Percentiles rank a stretch among this genome's conserved stretches.
Evolutionary conservation across 2,888 invertebrate species (phyloP).

Genomic region (Girardia tigrina): DNA sequence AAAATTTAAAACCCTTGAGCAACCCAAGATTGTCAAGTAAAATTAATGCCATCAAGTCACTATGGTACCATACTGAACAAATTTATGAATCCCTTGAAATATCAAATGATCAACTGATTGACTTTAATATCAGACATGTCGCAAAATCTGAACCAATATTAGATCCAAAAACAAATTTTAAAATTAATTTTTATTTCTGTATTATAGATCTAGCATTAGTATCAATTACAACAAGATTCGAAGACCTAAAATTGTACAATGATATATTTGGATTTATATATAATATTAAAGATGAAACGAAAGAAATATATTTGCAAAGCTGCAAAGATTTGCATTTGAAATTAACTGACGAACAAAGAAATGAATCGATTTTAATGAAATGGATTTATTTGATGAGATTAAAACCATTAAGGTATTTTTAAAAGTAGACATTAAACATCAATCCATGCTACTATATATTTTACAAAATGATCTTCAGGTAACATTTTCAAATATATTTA

Average conservation of each 20-base stretch:
- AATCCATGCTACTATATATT: too few species aligned
- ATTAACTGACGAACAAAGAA: background rate
- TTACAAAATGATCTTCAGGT: background rate
- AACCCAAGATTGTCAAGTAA: background rate
- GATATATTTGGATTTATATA: background rate
- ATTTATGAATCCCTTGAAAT: constrained; percentile 13
- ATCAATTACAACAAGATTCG: background rate
- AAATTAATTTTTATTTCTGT: background rate
- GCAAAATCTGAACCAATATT: background rate
- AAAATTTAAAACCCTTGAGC: constrained; percentile 10
- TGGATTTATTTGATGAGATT: background rate
- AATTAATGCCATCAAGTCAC: constrained; percentile 10
- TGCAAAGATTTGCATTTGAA: background rate
- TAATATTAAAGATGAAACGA: background rate
- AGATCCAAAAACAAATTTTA: background rate
- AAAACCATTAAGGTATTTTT: background rate
- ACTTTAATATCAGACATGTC: constrained; percentile 10
- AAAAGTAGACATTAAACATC: background rate
- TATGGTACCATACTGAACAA: constrained; percentile 15
- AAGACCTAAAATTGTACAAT: background rate
- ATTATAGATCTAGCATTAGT: background rate
- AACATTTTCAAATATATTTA: background rate
- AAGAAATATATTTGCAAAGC: background rate
- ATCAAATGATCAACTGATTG: constrained; percentile 23
- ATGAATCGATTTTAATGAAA: background rate